Evolutionary conservation across 2,888 invertebrate genomes (phyloP), one percentile per base, ranked within the genome.

Genomic region (Catocala nupta): DNA sequence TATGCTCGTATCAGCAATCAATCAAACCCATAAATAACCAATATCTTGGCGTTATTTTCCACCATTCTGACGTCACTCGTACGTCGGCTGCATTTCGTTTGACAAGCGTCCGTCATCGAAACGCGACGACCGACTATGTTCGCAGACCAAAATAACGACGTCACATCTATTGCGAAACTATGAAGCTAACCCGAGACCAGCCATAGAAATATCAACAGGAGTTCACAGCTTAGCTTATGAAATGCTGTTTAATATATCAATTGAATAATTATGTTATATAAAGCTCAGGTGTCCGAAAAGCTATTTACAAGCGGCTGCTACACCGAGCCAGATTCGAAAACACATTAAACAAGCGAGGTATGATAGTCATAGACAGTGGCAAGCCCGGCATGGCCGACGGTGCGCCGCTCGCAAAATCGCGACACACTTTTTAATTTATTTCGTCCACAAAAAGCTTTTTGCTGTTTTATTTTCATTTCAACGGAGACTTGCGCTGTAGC

Each of bases 361-460:
- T 85, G 81, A 87, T 85, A 83, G 81, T 81, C 79, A 81, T 85
- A 84, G 83, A 77, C 75, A 75, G 71, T 65, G 67, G 65, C 45
- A 42, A 61, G 65, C 70, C 60, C 71, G 69, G 71, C 75, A 70
- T 76, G 65, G 74, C 71, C 79, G 80, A 77, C 80, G 81, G 83
- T 82, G 77, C 81, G 83, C 83, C 80, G 84, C 84, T 84, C 87
- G 82, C 90, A 90, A 91, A 92, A 91, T 91, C 91, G 90, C 90
- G 89, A 90, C 90, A 89, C 88, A 91, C 90, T 92, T 93, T 93
- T 93, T 93, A 93, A 93, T 94, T 93, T 92, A 93, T 93, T 93
- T 93, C 92, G 90, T 90, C 88, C 93, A 91, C 93, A 92, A 92
- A 92, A 91, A 91, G 89, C 90, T 87, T 92, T 91, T 88, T 87